Conservation (phyloP, 1,140 invertebrate genomes). For the Lerema accius region DNA sequence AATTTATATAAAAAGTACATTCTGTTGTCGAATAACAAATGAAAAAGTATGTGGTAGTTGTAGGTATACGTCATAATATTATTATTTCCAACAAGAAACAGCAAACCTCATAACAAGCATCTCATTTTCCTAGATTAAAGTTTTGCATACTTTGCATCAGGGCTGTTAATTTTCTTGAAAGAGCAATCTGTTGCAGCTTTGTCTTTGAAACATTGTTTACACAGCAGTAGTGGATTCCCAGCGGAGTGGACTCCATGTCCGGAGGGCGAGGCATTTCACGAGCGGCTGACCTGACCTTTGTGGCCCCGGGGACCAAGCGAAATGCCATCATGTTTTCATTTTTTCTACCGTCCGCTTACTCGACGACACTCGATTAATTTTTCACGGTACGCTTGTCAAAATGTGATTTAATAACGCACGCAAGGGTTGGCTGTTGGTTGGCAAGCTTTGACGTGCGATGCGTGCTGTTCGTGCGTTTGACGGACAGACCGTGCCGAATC, state of each 20-base stretch:
- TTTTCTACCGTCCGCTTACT: slow-evolving; percentile 71
- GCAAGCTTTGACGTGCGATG: slow-evolving; percentile 76
- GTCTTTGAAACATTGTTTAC: slow-evolving; percentile 21
- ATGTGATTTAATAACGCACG: slow-evolving; percentile 80
- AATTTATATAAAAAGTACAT: no score
- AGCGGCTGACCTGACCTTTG: slow-evolving; percentile 76
- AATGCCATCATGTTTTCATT: slow-evolving; percentile 79
- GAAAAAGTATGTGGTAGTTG: no score
- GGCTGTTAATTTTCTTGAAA: slow-evolving; percentile 29
- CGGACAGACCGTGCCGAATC: slow-evolving; percentile 38
- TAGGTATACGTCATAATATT: no score
- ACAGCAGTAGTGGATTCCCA: slow-evolving; percentile 47
- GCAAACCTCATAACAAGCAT: background rate
- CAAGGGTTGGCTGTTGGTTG: slow-evolving; percentile 65
- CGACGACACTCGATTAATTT: slow-evolving; percentile 81
- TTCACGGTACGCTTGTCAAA: slow-evolving; percentile 82
- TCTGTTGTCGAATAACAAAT: no score
- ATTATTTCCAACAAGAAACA: background rate
- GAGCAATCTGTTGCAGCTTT: slow-evolving; percentile 30
- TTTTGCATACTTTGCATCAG: slow-evolving; percentile 21
- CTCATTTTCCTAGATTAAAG: slow-evolving; percentile 19
- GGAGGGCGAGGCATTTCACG: slow-evolving; percentile 75
- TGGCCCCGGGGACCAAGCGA: slow-evolving; percentile 64
- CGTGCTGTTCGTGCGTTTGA: slow-evolving; percentile 48
- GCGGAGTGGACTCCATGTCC: slow-evolving; percentile 54